phyloP scores from a whole-genome alignment of 2,888 invertebrate genomes.

The Anticlea derivata region DNA sequence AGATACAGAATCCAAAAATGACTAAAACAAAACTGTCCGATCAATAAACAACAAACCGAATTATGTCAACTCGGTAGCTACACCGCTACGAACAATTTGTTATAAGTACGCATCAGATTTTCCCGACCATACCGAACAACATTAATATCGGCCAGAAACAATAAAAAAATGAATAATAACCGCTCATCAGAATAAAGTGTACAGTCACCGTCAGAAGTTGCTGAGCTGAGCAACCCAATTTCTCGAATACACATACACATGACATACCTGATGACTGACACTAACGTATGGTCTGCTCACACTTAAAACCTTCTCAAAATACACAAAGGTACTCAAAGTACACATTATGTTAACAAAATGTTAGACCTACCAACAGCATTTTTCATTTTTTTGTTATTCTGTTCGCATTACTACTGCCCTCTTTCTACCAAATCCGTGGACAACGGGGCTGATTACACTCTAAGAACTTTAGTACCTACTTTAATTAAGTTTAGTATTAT shows the following conservation, averaged over 20 bases:
- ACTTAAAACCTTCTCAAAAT: no score
- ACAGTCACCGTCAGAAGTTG: constrained; percentile 8
- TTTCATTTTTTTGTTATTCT: no score
- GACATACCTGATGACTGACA: neutral
- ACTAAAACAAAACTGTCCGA: neutral
- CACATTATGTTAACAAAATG: no score
- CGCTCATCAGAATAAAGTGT: constrained; percentile 45
- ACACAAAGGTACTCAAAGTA: no score
- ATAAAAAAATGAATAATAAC: constrained; percentile 80
- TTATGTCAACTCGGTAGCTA: constrained; percentile 58
- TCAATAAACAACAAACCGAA: constrained; percentile 40
- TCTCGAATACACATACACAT: neutral
- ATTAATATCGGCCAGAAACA: constrained; percentile 67
- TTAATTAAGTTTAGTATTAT: no score
- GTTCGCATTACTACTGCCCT: no score
- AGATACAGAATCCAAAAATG: no score
- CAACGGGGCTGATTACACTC: no score
- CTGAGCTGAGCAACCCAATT: constrained; percentile 19
- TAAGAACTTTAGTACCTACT: no score
- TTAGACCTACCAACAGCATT: no score
- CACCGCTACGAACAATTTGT: constrained; percentile 36
- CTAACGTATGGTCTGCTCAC: neutral
- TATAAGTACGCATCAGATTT: constrained; percentile 50
- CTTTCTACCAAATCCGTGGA: no score
- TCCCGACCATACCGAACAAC: constrained; percentile 45